Conservation (phyloP, 2,797 vertebrate species). For the Pipistrellus pipistrellus region DNA sequence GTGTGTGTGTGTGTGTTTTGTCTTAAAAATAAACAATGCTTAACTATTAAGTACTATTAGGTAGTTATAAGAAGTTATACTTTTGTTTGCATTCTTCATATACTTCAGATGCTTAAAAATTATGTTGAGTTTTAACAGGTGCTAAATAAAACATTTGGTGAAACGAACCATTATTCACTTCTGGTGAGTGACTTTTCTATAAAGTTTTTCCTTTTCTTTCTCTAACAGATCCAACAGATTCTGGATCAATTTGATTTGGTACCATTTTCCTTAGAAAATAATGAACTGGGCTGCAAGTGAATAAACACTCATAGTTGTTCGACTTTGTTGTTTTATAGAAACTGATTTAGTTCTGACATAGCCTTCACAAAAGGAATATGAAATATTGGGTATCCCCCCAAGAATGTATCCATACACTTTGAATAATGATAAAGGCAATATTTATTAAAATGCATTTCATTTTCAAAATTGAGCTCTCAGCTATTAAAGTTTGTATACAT, state of each 20-base stretch:
- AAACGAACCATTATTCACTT: constrained; percentile 27
- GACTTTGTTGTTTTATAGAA: not conserved
- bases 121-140: not conserved
- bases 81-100: not conserved
- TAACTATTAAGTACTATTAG: not conserved
- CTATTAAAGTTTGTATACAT: not conserved
- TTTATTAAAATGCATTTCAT: not conserved
- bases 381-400: not conserved
- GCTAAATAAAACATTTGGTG: not conserved
- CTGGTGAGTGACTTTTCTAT: not conserved
- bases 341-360: not conserved
- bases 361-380: not conserved
- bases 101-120: constrained; percentile 21
- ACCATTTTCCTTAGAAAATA: not conserved
- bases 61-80: not conserved
- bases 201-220: not conserved
- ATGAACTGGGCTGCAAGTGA: not conserved
- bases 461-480: not conserved
- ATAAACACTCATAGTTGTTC: not conserved
- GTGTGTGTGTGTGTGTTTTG: not conserved
- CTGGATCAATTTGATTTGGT: not conserved
- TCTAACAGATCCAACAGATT: not conserved
- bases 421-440: not conserved
- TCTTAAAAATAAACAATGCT: constrained; percentile 49
- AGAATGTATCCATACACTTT: not conserved